Base-by-base conservation (phyloP, 2,113 vertebrate species). In the Paratilapia polleni region DNA sequence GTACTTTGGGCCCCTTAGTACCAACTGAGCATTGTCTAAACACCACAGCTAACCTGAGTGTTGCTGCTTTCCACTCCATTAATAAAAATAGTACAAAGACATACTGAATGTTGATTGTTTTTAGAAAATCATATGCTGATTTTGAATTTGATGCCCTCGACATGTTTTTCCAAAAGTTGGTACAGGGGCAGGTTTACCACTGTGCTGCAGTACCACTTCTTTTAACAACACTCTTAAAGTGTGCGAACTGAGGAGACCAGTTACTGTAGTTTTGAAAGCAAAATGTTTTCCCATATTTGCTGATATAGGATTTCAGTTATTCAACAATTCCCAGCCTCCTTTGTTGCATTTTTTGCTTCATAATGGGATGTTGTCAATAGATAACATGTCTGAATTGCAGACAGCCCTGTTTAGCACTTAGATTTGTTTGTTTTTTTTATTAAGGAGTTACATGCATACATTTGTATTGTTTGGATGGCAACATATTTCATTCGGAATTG, bases 61-160 rank as follows among this genome's bases (percentile, higher is more conserved):
- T 70, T 70, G 14, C 49, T 49, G 43, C 5, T 49, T 26, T 49
- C 66, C 5, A 49, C 49, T 49, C 15, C 41, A 17, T 26, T 22
- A 14, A 4, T 70, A 52, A 0, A 52, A 73, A n/a, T 14, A 52
- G 13, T 26, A 73, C 26, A 31, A 49, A 66, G 26, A 31, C 24
- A 52, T 19, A 52, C 49, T 31, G 10, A 70, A 28, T 28, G 12
- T 70, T 1, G 0, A 12, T 49, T 52, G 12, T 70, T 52, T 49
- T 49, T 13, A 1, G 0, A 17, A 19, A 49, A 28, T 19, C 0
- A 68, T 0, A 47, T 28, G 15, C 15, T 68, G 1, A 49, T 70
- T 70, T 70, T 70, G 24, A 70, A 28, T 70, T 70, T 70, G 2
- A 73, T 73, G 26, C 11, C 34, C 3, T 3, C 26, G 26, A 14